Base-by-base conservation (phyloP, 2,888 invertebrate genomes). In the Sarcophaga carnaria region DNA sequence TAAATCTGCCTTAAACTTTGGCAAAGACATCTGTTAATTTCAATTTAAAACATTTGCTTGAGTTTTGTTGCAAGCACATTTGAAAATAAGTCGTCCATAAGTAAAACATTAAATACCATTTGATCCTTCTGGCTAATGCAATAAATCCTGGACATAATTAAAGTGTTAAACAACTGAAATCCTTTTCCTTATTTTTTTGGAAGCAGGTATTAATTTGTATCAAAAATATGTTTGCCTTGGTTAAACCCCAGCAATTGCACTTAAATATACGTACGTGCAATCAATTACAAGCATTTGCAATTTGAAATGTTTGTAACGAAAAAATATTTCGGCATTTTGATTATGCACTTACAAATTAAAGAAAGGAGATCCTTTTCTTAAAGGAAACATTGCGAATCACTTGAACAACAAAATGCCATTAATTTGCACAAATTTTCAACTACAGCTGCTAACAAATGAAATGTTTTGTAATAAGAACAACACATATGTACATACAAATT, bases 371-470 rank as follows among this genome's bases (percentile, higher is more conserved):
- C 6, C 37, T 25, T 63, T 20, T 49, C 49, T 6, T 59, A 45
- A 67, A 67, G n/a, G 62, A 67, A 62, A 63, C n/a, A 11, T 49
- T 66, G 27, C 10, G n/a, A n/a, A 63, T 17, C 62, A 76, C 37
- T 74, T 72, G 67, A 63, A 54, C 62, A 80, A 74, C 22, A 67
- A 76, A 79, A 81, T 77, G 79, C 54, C 69, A 22, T 79, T 67
- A 81, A 81, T 81, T 84, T 81, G 27, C 47, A 20, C 27, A 66
- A 62, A 80, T 47, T 74, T 74, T 75, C 22, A 64, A 67, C 54
- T 84, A 70, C 86, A 86, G 84, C 87, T 84, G 84, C 84, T 45
- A 76, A 80, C 71, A 80, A 69, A 60, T 66, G 47, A 78, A 78
- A 81, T 47, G 22, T 17, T 20, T 66, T 80, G 84, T 84, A 80